Conservation (phyloP, 64 coral and sea anemone species). For the Stylophora pistillata region DNA sequence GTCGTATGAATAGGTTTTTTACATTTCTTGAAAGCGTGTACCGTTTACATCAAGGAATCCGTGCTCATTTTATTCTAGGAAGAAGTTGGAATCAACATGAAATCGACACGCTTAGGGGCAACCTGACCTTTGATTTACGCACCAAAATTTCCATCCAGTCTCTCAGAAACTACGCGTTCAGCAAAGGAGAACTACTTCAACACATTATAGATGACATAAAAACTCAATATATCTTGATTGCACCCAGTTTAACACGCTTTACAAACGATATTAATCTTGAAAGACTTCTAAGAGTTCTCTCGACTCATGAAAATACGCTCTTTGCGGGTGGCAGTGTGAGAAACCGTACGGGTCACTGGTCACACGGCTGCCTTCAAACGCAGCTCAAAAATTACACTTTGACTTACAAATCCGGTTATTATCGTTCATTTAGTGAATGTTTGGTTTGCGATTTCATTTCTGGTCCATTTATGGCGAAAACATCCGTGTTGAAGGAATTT, state of each 20-base stretch:
- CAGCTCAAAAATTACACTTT: conserved; percentile 87
- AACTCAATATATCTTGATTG: conserved; percentile 82
- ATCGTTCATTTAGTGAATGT: conserved; percentile 78
- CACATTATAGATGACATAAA: conserved; percentile 51
- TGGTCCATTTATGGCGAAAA: conserved; percentile 86
- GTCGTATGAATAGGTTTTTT: not conserved
- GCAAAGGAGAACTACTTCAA: conserved; percentile 48
- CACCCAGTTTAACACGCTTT: conserved; percentile 61
- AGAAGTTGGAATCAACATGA: conserved; percentile 28
- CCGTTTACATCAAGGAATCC: conserved; percentile 30
- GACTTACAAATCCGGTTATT: conserved; percentile 77
- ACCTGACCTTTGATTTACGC: not conserved
- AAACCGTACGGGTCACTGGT: conserved; percentile 83
- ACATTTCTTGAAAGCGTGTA: conserved; percentile 44
- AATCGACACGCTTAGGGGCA: conserved; percentile 5
- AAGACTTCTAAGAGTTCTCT: conserved; percentile 82
- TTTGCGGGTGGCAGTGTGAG: conserved; percentile 73
- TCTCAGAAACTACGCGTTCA: not conserved
- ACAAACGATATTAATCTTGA: conserved; percentile 66
- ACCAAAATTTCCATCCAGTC: not conserved
- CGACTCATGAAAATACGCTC: conserved; percentile 34
- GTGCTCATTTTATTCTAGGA: conserved; percentile 25
- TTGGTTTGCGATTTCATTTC: conserved; percentile 76
- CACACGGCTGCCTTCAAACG: conserved; percentile 71
- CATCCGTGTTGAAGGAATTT: conserved; percentile 48